Evolutionary conservation across 2,888 invertebrate species (phyloP), one percentile per base, ranked within the genome.

Genomic region (Cataglyphis rosenhaueri): DNA sequence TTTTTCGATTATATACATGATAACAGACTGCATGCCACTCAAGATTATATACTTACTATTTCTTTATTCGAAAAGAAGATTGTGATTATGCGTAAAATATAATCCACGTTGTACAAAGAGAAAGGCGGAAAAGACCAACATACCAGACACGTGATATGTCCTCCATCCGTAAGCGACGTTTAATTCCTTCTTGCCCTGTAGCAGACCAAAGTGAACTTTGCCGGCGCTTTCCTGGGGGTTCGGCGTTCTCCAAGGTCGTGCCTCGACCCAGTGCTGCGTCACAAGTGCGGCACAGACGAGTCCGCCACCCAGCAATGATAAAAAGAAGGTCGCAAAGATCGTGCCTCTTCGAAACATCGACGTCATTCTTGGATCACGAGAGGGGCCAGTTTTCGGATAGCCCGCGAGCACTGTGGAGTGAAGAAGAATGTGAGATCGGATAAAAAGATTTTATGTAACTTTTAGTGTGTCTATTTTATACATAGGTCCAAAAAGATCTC

Each of bases 81-180:
- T 12, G 18, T 41, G 12, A 52, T 57, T 68, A 68, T 32, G 32
- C 15, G 32, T 10, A 44, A 76, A 57, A 57, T 41, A 18, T 29
- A 66, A 41, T 55, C 29, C 15, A 12, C n/a, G 21, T 76, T 65
- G n/a, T 38, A 66, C 57, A 44, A 44, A 35, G 70, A 44, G 78
- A 70, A 70, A 59, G 70, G 35, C 32, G 21, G 32, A 70, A 70
- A 78, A 41, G 4, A n/a, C 8, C 41, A n/a, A 21, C 96, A 96
- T 94, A 98, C 98, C 97, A 93, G 97, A 97, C 86, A 98, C 96
- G 85, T 97, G 96, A 92, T 97, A 96, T 76, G 95, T 96, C 92
- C 98, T 96, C 95, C 96, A 96, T 5, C 98, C 98, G 91, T 98
- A 97, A 3, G 97, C 97, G 82, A 96, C 96, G 93, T 98, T 97